Base-by-base conservation (phyloP, 2,888 invertebrate species). In the Cordylochernes scorpioides region DNA sequence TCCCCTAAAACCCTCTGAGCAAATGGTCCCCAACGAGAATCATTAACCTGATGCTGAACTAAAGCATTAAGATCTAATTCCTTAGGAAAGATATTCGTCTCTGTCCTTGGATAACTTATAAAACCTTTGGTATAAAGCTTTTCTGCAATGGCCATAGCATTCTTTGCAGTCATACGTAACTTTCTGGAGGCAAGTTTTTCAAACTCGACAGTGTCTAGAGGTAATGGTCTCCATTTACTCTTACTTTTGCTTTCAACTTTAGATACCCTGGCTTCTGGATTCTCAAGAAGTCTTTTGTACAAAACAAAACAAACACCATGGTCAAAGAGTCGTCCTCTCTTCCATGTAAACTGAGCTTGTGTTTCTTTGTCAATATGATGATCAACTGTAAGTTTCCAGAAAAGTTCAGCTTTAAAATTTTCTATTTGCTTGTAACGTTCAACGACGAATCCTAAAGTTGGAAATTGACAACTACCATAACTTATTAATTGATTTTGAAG, bases 381-480 rank as follows among this genome's bases (percentile, higher is more conserved):
- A n/a, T 32, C 49, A 71, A 74, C 70, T 65, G 67, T 71, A 25
- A 97, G 64, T 54, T 78, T 88, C 94, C 97, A 99, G 58, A 94
- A 99, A 4, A 67, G 62, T 55, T 97, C 91, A 0, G 78, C 60
- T 6, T 86, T 65, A 55, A 99, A 99, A 38, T 67, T 68, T 50
- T 84, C 71, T 27, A 84, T 71, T 17, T 82, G 78, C 48, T 82
- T 69, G 50, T 75, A 94, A 29, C 97, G 63, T 52, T 97, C 88
- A 0, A 88, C 94, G n/a, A 99, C 91, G 63, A 99, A 99, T 2
- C 97, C 97, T n/a, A 99, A 59, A 0, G 97, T 99, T 4, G 97
- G 97, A 53, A 99, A 94, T 55, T 99, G 97, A 49, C 97, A 97
- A 33, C 84, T 84, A 3, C 97, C 97, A 52, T 99, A 99, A 53